These are phyloP conservation scores for Syrmaticus mikado DNA, from an alignment of 2,113 vertebrate genomes.

Conservation along the genomic window DNA sequence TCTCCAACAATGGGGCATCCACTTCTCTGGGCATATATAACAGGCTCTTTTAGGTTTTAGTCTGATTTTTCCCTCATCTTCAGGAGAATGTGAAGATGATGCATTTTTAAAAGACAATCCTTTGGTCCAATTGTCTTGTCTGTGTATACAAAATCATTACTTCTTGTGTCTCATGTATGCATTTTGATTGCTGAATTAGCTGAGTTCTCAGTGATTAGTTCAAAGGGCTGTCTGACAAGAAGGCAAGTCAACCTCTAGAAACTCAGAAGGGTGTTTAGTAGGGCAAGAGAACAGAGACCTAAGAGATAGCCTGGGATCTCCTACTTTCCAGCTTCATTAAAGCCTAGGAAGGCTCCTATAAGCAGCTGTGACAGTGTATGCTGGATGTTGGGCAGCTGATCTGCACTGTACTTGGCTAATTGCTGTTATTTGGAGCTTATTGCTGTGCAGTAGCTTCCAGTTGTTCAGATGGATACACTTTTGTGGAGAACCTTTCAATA, in stretches of 20 bases:
- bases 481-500: not conserved
- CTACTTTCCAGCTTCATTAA: not conserved
- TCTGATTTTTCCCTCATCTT: not conserved
- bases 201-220: not conserved
- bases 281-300: not conserved
- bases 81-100: not conserved
- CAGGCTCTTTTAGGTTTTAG: not conserved
- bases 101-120: not conserved
- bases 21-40: too few relatives aligned
- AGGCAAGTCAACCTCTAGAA: not conserved
- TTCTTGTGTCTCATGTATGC: fast-evolving
- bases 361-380: not conserved
- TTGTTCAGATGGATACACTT: not conserved
- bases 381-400: not conserved
- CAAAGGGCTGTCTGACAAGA: not conserved
- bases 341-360: too few relatives aligned
- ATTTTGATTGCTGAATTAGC: not conserved
- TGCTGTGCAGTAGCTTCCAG: not conserved
- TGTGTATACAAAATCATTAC: not conserved
- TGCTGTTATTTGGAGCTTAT: too few relatives aligned
- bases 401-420: not conserved
- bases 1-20: too few relatives aligned
- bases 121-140: not conserved
- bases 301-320: too few relatives aligned
- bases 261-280: not conserved